Evolutionary conservation across 1,140 invertebrate species (phyloP).

Genomic region (Lasioglossum albipes): DNA sequence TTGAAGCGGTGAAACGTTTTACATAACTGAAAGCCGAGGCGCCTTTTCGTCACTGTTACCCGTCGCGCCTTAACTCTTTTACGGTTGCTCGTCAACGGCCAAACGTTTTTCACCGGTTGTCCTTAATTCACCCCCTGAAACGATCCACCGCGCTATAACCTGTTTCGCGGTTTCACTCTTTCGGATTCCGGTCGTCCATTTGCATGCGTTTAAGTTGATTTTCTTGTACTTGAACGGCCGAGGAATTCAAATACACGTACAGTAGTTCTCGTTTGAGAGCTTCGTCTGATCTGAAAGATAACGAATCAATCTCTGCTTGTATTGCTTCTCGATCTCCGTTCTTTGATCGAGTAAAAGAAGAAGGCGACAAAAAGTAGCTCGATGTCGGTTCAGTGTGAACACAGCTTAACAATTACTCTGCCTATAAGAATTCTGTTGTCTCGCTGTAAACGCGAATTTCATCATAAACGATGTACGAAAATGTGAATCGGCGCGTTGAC

Average conservation of each 20-base stretch:
- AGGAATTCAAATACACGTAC: too few relatives aligned
- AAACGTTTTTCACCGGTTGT: neutral
- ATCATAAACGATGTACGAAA: neutral
- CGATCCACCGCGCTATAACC: neutral
- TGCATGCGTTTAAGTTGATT: neutral
- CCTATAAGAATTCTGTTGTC: neutral
- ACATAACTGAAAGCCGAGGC: conserved; percentile 35
- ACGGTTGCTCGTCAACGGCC: neutral
- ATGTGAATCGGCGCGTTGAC: neutral
- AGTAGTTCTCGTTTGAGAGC: too few relatives aligned
- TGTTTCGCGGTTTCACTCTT: neutral
- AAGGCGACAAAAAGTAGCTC: neutral
- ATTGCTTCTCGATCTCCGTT: too few relatives aligned
- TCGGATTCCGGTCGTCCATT: neutral
- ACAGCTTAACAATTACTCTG: neutral
- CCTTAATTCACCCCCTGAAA: neutral
- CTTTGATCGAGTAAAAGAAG: too few relatives aligned
- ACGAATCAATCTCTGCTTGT: too few relatives aligned
- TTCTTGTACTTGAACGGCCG: too few relatives aligned
- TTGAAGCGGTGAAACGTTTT: conserved; percentile 53
- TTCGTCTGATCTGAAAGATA: too few relatives aligned
- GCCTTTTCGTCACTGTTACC: conserved; percentile 16
- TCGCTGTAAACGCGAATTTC: neutral
- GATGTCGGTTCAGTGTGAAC: neutral
- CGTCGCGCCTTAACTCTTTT: conserved; percentile 6